These are phyloP conservation scores for Ochlodes sylvanus DNA, from an alignment of 2,888 invertebrate genomes.

Conservation along the genomic window DNA sequence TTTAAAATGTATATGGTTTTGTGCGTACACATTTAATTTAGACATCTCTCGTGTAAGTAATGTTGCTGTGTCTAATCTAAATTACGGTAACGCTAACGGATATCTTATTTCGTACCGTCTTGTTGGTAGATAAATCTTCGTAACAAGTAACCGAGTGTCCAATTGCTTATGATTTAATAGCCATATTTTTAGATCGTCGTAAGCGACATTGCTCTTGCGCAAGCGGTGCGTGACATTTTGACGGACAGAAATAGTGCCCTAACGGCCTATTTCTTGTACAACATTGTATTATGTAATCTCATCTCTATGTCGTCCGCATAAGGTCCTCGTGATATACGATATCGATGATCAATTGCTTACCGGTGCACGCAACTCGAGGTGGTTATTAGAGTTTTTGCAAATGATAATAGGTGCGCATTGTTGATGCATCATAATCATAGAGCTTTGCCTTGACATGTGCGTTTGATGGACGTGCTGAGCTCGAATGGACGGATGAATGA, in stretches of 20 bases:
- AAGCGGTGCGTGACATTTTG: conserved; percentile 77
- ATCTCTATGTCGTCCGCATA: conserved; percentile 19
- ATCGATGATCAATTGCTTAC: conserved; percentile 27
- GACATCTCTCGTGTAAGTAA: background rate
- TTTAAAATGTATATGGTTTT: background rate
- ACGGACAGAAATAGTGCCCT: conserved; percentile 75
- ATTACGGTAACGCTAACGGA: conserved; percentile 26
- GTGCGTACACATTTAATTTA: background rate
- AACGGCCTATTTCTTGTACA: conserved; percentile 51
- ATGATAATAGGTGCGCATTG: conserved; percentile 20
- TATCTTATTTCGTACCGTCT: conserved; percentile 24
- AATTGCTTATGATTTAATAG: conserved; percentile 41
- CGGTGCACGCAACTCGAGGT: conserved; percentile 13
- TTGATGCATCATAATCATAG: conserved; percentile 22
- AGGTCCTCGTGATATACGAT: conserved; percentile 27
- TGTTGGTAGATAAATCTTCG: conserved; percentile 26
- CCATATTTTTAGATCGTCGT: conserved; percentile 59
- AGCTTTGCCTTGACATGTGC: conserved; percentile 27
- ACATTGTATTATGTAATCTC: conserved; percentile 27
- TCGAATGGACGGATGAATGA: conserved; percentile 22
- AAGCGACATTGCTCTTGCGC: conserved; percentile 66
- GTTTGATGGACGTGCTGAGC: conserved; percentile 22
- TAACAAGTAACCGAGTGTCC: conserved; percentile 32
- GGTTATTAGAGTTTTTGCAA: conserved; percentile 35
- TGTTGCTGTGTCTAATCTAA: conserved; percentile 9